Base-by-base conservation (phyloP, 2,888 invertebrate genomes). In the Lepidochitona cinerea region DNA sequence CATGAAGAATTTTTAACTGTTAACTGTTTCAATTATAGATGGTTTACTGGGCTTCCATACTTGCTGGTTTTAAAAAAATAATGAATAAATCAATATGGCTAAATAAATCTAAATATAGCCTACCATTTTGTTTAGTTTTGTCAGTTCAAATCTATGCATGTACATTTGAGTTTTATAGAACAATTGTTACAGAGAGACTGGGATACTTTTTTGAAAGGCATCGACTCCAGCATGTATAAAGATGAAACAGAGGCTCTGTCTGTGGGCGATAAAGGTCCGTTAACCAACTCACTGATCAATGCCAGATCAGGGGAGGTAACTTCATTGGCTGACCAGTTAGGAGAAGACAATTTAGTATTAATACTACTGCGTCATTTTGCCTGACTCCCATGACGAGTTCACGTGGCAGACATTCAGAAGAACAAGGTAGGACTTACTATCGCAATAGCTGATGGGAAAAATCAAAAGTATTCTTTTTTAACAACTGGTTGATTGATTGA, bases 301-400 rank as follows among this genome's bases (percentile, higher is more conserved):
- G 86, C 84, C 6, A 75, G 81, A 68, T 80, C 83, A 7, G 81
- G 79, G 12, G 52, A 80, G 66, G 26, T 68, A 71, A 78, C 78
- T 64, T 76, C 75, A 68, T 72, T 88, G 49, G 59, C 70, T 35
- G 71, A 82, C 18, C 78, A 76, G 64, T 70, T 85, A 5, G 69
- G 66, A 14, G 36, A 71, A 35, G 74, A 72, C n/a, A 32, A 73
- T 32, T 74, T 85, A 3, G 73, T 88, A 36, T 75, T 88, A 26
- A 77, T 88, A 7, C 70, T 88, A 49, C 79, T 88, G 37, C 80
- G 89, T 18, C 89, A 89, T 75, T 89, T 88, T 83, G 88, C 87
- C 52, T 89, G 89, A 89, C 85, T 87, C 12, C 89, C 89, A 68
- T 89, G 89, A 89, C 88, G 87, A 64, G 83, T 82, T 74, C 89